phyloP scores from a whole-genome alignment of 2,797 vertebrate genomes.

The Nannoperca australis region DNA sequence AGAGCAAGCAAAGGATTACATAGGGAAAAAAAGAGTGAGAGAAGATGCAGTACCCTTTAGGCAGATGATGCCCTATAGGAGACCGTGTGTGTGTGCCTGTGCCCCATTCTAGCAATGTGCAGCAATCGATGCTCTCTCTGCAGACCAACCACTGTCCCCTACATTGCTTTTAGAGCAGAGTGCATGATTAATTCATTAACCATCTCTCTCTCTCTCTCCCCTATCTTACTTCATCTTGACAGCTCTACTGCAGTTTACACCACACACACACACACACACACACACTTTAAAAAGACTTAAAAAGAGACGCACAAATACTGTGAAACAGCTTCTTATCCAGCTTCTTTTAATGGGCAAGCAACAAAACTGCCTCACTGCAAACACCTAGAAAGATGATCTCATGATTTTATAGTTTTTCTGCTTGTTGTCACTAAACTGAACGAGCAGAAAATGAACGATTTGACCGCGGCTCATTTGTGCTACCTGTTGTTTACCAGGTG shows the following conservation, averaged over 20 bases:
- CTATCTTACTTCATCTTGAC: constrained; percentile 41
- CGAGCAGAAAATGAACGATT: not conserved
- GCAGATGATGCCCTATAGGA: constrained; percentile 14
- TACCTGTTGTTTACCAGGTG: not conserved
- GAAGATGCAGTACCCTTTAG: not conserved
- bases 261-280: not conserved
- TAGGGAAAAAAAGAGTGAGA: not conserved
- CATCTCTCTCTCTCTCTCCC: constrained; percentile 36
- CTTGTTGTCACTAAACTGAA: not conserved
- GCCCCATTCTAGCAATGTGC: constrained; percentile 47
- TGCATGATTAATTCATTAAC: constrained; percentile 82
- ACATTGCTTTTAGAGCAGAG: constrained; percentile 65
- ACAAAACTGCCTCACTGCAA: not conserved
- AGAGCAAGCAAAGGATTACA: not conserved
- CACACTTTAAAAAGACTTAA: not conserved
- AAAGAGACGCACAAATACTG: not conserved
- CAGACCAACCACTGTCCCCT: constrained; percentile 50
- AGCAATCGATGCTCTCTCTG: constrained; percentile 73
- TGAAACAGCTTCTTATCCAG: not conserved
- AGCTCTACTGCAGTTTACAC: constrained; percentile 34
- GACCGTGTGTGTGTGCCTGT: not conserved
- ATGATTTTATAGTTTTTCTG: not conserved
- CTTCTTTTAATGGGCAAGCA: not conserved
- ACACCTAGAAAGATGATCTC: not conserved
- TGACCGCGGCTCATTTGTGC: not conserved